These are phyloP conservation scores for Melolontha melolontha DNA, from an alignment of 2,888 invertebrate species.

Conservation along the genomic window DNA sequence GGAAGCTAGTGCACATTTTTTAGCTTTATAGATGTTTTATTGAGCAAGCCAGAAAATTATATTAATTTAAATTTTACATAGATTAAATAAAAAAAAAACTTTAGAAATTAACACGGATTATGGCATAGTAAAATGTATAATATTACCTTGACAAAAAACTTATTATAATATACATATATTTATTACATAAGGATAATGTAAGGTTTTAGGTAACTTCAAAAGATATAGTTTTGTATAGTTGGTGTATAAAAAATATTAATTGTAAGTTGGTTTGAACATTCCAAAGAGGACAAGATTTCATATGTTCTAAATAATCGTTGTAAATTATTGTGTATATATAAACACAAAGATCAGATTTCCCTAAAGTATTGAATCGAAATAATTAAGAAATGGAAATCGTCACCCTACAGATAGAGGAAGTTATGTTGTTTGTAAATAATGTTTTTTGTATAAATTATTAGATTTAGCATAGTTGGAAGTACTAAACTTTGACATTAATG, in stretches of 20 bases:
- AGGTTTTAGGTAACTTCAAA: slow-evolving; percentile 11
- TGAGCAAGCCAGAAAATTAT: background rate
- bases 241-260: slow-evolving; percentile 25
- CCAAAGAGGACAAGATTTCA: too few relatives aligned
- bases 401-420: too few relatives aligned
- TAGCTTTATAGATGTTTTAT: slow-evolving; percentile 5
- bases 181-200: too few relatives aligned
- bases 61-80: background rate
- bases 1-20: slow-evolving; percentile 17
- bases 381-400: too few relatives aligned
- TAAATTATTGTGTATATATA: slow-evolving; percentile 6
- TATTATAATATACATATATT: slow-evolving; percentile 1
- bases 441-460: too few relatives aligned
- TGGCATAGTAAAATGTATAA: slow-evolving; percentile 3
- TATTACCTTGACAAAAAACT: slow-evolving; percentile 1
- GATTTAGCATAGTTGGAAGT: too few relatives aligned
- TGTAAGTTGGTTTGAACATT: background rate
- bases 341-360: background rate
- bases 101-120: slow-evolving; percentile 1
- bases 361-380: background rate
- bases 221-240: slow-evolving; percentile 31
- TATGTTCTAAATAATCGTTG: slow-evolving; percentile 2
- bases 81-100: slow-evolving; percentile 7
- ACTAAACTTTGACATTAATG: too few relatives aligned
- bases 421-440: too few relatives aligned